Evolutionary conservation across 1,140 invertebrate genomes (phyloP), one percentile per base, ranked within the genome.

Genomic region (Nymphalis io): DNA sequence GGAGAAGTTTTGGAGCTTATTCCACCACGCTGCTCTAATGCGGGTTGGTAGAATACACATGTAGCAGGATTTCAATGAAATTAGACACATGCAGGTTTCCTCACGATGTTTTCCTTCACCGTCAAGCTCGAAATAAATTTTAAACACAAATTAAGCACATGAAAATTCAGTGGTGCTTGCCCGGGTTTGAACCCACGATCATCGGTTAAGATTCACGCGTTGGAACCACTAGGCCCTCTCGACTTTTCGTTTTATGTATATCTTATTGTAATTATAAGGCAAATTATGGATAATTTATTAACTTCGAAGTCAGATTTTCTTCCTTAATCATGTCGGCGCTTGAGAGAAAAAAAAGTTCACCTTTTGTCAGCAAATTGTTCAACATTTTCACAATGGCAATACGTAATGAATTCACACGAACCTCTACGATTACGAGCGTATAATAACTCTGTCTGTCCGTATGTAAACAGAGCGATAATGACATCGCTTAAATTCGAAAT

Each of bases 381-480:
- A n/a, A 48, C 16, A 5, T 46, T 16, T n/a, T 18, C 16, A 48
- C 44, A 48, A 48, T 48, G 16, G 15, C 15, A 1, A n/a, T 16
- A 48, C 44, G 44, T n/a, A 48, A 48, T n/a, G 16, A 8, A n/a
- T 48, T 48, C 44, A 18, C 44, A 48, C 44, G 15, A 8, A 46
- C 1, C n/a, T 46, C 44, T 46, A 8, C 44, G 44, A 48, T 48
- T 48, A 48, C 44, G 27, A 33, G 27, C 1, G 27, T 33, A 33
- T 33, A 33, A 33, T 33, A 6, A 8, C 27, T n/a, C n/a, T 33
- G 27, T 33, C 40, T 42, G 15, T n/a, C n/a, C 15, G 44, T 46
- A 15, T 48, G 44, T 48, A 48, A 48, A 48, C 44, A 48, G 44
- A n/a, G 40, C 40, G n/a, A 16, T 46, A 46, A 46, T 46, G 5